Base-by-base conservation (phyloP, 64 coral and sea anemone genomes). In the Stichodactyla helianthus region DNA sequence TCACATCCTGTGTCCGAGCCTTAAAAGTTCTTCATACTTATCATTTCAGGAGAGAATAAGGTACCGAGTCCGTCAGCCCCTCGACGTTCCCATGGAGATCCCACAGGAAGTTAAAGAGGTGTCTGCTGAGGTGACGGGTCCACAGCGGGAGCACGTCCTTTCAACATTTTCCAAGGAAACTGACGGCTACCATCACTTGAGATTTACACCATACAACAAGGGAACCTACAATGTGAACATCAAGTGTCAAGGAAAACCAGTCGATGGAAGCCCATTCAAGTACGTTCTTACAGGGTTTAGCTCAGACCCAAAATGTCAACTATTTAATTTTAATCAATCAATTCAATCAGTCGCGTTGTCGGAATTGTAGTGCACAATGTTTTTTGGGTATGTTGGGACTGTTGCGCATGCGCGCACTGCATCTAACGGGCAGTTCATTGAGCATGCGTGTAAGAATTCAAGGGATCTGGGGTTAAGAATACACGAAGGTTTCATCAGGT, bases 61-160 rank as follows among this genome's bases (percentile, higher is more conserved):
- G 11, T 95, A 93, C 60, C 88, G 82, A 55, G 91, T 95, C 16
- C 82, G 87, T 1, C 91, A 88, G 15, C 90, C 92, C 27, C 84
- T 95, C 9, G 94, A 95, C 52, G 91, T 95, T 17, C 94, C 94
- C 11, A 95, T 95, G 94, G 90, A 95, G 86, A 95, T 95, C 60
- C 94, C 94, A 8, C 9, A 12, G 6, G 84, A 92, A 44, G 94
- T 93, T 31, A 89, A 70, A 51, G 91, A 95, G 58, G 94, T 95
- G 59, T 86, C 94, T 6, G 94, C 94, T 2, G 85, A 28, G 35
- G 91, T 95, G 10, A 89, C 71, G 28, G 94, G 90, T 78, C 94
- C 94, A 84, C 86, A 92, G 79, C 83, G 86, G 18, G 88, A 92
- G 54, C 85, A 65, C 54, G 91, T 87, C 6, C 79, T 82, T 16